phyloP scores from a whole-genome alignment of 30 jellyfish, hydroid and myxozoan genomes.

The Chrysaora quinquecirrha region DNA sequence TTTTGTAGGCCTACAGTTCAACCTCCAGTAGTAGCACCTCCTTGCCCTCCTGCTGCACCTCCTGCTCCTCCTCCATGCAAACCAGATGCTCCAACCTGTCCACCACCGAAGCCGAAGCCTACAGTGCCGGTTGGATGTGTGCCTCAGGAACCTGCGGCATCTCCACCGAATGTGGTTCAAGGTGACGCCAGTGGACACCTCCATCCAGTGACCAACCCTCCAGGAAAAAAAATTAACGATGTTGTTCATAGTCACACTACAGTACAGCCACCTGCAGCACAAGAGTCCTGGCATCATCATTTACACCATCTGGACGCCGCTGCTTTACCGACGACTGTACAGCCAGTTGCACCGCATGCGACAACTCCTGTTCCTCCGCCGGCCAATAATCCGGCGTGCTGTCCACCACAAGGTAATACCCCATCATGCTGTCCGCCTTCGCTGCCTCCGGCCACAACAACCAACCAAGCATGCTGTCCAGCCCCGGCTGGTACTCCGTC shows the following conservation, averaged over 20 bases:
- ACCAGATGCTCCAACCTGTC: conserved; percentile 51
- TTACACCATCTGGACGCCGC: conserved; percentile 13
- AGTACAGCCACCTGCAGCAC: conserved; percentile 8
- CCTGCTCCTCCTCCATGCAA: conserved; percentile 61
- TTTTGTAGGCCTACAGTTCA: background rate
- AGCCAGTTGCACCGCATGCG: too few species aligned
- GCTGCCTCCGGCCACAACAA: too few species aligned
- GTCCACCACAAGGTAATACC: background rate
- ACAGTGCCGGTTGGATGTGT: conserved; percentile 2
- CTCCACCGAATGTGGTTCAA: conserved; percentile 13
- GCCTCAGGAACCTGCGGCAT: conserved; percentile 37
- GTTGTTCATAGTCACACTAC: conserved; percentile 6
- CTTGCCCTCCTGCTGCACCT: conserved; percentile 38
- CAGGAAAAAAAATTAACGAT: conserved; percentile 14
- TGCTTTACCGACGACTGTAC: conserved; percentile 5
- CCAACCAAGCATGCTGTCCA: too few species aligned
- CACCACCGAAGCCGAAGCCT: conserved; percentile 41
- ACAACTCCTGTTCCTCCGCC: conserved; percentile 22
- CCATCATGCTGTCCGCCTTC: background rate
- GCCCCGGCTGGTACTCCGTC: conserved; percentile 23
- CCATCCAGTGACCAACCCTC: conserved; percentile 14
- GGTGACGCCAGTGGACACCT: background rate
- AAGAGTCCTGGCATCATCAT: conserved; percentile 40
- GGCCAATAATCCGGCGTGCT: conserved; percentile 25
- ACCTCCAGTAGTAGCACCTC: conserved; percentile 9